Conservation (phyloP, 2,113 vertebrate species). For the Neodontobutis hainanensis region DNA sequence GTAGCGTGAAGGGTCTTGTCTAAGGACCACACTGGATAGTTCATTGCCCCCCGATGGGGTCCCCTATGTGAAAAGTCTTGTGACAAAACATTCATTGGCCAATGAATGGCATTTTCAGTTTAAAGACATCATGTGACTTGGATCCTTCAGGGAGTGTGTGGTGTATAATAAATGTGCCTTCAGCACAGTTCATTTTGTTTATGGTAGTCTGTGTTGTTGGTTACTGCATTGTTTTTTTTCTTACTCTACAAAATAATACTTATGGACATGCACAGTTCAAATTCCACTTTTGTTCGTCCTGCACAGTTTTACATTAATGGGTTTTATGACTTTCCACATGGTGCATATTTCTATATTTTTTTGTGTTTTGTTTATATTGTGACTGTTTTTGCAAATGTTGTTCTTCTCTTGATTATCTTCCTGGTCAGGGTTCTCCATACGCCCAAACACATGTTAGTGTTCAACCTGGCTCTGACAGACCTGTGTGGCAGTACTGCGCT, state of each 20-base stretch:
- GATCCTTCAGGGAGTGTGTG: background rate
- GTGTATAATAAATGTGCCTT: background rate
- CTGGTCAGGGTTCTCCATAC: conserved; percentile 57
- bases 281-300: conserved; percentile 45
- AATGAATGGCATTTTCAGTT: too few relatives aligned
- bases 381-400: conserved; percentile 52
- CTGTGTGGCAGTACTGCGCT: conserved; percentile 67
- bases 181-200: background rate
- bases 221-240: background rate
- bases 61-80: too few relatives aligned
- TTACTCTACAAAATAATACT: background rate
- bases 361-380: conserved; percentile 57
- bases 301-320: conserved; percentile 46
- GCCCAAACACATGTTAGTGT: conserved; percentile 68
- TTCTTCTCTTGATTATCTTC: conserved; percentile 54
- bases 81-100: too few relatives aligned
- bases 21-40: too few relatives aligned
- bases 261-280: conserved; percentile 7
- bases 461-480: conserved; percentile 64
- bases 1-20: too few relatives aligned
- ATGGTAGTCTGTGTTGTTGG: background rate
- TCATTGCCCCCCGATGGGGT: too few relatives aligned
- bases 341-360: conserved; percentile 61
- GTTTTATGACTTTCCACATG: conserved; percentile 43
- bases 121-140: too few relatives aligned